Conservation (phyloP, 1,140 invertebrate species). For the Aphaenogaster rudis region DNA sequence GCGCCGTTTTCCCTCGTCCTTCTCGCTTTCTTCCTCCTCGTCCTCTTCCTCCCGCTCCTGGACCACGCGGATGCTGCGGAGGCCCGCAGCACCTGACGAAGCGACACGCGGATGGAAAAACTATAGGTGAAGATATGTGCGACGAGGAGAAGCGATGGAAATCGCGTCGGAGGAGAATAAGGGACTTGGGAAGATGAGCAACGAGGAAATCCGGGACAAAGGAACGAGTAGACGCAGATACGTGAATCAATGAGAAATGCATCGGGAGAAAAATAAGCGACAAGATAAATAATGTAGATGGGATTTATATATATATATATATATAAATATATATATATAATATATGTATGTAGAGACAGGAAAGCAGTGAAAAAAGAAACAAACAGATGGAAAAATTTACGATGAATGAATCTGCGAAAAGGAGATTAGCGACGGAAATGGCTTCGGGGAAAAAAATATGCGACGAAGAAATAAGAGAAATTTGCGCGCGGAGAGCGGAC, state of each 20-base stretch:
- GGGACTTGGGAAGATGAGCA: neutral
- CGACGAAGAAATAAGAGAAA: neutral
- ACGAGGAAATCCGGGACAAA: neutral
- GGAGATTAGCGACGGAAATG: neutral
- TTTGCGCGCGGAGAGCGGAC: neutral
- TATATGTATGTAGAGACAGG: neutral
- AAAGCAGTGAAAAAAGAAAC: neutral
- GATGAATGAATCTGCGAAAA: neutral
- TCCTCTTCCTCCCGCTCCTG: neutral
- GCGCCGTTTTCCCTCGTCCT: conserved; percentile 50
- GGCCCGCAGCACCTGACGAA: conserved; percentile 18
- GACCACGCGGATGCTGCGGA: conserved; percentile 11
- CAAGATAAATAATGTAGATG: neutral
- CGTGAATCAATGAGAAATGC: neutral
- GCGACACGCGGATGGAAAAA: conserved; percentile 3
- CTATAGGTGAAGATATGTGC: neutral
- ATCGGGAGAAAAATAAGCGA: neutral
- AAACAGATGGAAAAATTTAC: neutral
- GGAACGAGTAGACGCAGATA: neutral
- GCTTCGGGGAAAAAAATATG: neutral
- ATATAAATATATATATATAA: too few species aligned
- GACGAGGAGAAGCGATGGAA: neutral
- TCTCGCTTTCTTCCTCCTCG: neutral
- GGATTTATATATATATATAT: too few species aligned
- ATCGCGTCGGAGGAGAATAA: neutral